Base-by-base conservation (phyloP, 2,113 vertebrate genomes). In the Danionella cerebrum region DNA sequence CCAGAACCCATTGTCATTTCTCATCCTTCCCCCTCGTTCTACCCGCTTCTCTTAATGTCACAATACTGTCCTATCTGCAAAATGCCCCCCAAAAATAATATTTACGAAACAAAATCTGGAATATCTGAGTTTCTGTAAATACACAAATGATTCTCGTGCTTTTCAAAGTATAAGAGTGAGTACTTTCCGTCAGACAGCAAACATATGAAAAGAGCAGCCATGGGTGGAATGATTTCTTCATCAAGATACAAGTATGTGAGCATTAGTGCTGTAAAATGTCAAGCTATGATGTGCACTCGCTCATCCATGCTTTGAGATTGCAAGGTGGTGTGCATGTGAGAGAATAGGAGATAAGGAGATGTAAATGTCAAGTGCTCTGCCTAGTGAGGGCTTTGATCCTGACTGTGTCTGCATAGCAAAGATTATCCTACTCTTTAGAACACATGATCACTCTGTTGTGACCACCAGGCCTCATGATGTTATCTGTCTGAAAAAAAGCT, bases 301-400 rank as follows among this genome's bases (percentile, higher is more conserved):
- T 63, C 31, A 10, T 13, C 29, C 33, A 64, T 21, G 65, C 29
- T 48, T 31, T 24, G 6, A 29, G 59, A 60, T 65, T 65, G 58
- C 52, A 8, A 24, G 22, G 12, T 27, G 31, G 59, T 65, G 14
- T 58, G 41, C 41, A 27, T 52, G 45, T 31, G 44, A 52, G 44
- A 41, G 44, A 54, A 52, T 31, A 9, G 5, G 3, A 65, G 68
- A 65, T 47, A 67, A 27, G 50, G 57, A 65, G 35, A 75, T 75
- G 69, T 75, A 71, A 75, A 68, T 75, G 69, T 65, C 73, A 75
- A 71, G 65, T 69, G 65, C 31, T 52, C 33, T 24, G 9, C 29
- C 5, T 24, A 64, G 65, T n/a, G 18, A 38, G 48, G 33, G 50
- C 42, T 71, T 75, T 75, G 67, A 70, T 66, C 67, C 22, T n/a